Base-by-base conservation (phyloP, 2,888 invertebrate species). In the Cerceris rybyensis region DNA sequence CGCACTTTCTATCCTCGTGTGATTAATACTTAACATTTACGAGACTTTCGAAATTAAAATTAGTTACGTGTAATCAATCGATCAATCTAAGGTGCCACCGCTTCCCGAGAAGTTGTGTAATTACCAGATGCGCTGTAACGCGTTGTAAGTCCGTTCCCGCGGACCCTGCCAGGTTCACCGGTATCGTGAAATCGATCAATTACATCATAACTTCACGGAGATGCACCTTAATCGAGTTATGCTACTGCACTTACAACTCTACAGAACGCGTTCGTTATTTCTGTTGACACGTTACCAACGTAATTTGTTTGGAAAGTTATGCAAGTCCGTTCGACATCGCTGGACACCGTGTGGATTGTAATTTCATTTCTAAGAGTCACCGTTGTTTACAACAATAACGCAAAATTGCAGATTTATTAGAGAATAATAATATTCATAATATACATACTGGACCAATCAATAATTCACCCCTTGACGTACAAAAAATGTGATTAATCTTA, bases 181-280 rank as follows among this genome's bases (percentile, higher is more conserved):
- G 16, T 80, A 82, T 82, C 82, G 70, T n/a, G 17, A 69, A 70
- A 82, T 76, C 76, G 70, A 82, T 69, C 70, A 70, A 80, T 82
- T 82, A 70, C 76, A 55, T 67, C 58, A 42, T 42, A 52, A 57
- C 63, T 50, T 39, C 57, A 70, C 58, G 49, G 46, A 16, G 14
- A 16, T 9, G 41, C 61, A 49, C 54, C 17, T 67, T 76, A 76
- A 76, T 69, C 59, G 54, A n/a, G 17, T 61, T 46, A 54, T 7
- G 50, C 57, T 54, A 46, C 68, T 7, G 59, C 46, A 0, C 57
- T 28, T n/a, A 49, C 67, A 17, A 8, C 9, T 5, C 7, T n/a
- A 46, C 7, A 11, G 14, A 52, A 46, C 17, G 43, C 60, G 58
- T 52, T 17, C 65, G 63, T 60, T 54, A 54, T 17, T 55, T 6